Base-by-base conservation (phyloP, 2,888 invertebrate genomes). In the Elysia crispata region DNA sequence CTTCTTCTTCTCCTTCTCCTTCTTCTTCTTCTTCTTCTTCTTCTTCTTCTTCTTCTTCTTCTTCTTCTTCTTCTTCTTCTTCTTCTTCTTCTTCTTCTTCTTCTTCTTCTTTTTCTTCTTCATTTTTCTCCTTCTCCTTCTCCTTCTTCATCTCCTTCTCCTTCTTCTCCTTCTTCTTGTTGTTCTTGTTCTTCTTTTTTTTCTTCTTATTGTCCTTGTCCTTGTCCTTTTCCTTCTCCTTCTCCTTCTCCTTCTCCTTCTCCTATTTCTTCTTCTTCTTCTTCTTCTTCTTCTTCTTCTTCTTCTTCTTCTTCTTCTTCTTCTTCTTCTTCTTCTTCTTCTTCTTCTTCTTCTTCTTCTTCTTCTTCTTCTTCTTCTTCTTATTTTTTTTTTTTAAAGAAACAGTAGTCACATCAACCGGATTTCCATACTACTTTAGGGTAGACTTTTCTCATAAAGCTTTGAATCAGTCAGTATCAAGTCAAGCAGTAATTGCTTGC, bases 301-400 rank as follows among this genome's bases (percentile, higher is more conserved):
- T 69, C 31, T 49, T 69, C 66, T 41, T 66, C 54, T 66, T 23
- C 54, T 31, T 77, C 28, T 50, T 50, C 57, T 76, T 76, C 76
- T 76, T 76, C 62, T 76, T 76, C 76, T 76, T 76, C 62, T 76
- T 76, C 76, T 62, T 76, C 62, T 76, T 76, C 76, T 76, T 76
- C 76, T 76, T 76, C 73, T 73, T 73, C 73, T 73, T 54, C 73
- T 73, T 73, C 73, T 73, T 73, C 73, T 73, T 73, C 73, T 73
- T 73, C 73, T 50, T 23, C n/a, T n/a, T n/a, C n/a, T n/a, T n/a
- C n/a, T n/a, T n/a, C n/a, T n/a, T n/a, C n/a, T n/a, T n/a, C n/a
- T n/a, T n/a, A n/a, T n/a, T n/a, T n/a, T n/a, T n/a, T n/a, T n/a
- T n/a, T n/a, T n/a, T n/a, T n/a, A n/a, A n/a, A n/a, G n/a, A n/a